Percentiles rank a stretch among this genome's conserved stretches.
Conservation (phyloP, 35 echinoderm and acorn worm species). For the Ophiothrix spiculata region DNA sequence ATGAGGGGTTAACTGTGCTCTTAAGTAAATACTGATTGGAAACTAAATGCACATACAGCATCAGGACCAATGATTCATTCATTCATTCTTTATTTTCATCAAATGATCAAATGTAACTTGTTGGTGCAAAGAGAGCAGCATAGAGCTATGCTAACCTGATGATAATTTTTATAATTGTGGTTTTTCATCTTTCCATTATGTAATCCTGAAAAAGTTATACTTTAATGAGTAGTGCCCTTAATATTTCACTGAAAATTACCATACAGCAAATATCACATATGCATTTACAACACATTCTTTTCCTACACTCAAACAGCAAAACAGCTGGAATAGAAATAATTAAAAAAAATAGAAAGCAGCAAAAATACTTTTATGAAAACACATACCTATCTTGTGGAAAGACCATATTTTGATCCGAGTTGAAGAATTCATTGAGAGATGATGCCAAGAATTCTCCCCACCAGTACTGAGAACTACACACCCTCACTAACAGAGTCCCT, state of each 20-base stretch:
- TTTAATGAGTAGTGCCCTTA: neutral
- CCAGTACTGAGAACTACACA: constrained; percentile 76
- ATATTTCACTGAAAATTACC: neutral
- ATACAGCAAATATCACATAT: too few species aligned
- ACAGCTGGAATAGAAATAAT: neutral
- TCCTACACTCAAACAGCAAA: neutral
- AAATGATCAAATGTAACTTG: too few species aligned
- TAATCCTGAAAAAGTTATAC: neutral
- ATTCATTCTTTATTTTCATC: too few species aligned
- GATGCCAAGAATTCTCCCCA: constrained; percentile 98
- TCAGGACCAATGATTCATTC: too few species aligned
- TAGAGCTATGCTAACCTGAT: neutral
- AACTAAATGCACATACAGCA: too few species aligned
- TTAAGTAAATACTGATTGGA: too few species aligned
- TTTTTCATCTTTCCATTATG: neutral
- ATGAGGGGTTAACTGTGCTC: too few species aligned
- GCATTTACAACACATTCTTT: too few species aligned
- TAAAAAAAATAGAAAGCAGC: neutral
- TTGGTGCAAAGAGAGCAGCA: neutral
- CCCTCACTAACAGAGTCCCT: constrained; percentile 70
- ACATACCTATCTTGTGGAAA: constrained; percentile 85
- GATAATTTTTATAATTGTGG: neutral
- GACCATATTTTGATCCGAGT: constrained; percentile 55
- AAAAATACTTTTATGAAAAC: neutral
- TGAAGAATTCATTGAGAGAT: constrained; percentile 85